phyloP scores from a whole-genome alignment of 2,797 vertebrate genomes.

The Xiphophorus birchmanni region DNA sequence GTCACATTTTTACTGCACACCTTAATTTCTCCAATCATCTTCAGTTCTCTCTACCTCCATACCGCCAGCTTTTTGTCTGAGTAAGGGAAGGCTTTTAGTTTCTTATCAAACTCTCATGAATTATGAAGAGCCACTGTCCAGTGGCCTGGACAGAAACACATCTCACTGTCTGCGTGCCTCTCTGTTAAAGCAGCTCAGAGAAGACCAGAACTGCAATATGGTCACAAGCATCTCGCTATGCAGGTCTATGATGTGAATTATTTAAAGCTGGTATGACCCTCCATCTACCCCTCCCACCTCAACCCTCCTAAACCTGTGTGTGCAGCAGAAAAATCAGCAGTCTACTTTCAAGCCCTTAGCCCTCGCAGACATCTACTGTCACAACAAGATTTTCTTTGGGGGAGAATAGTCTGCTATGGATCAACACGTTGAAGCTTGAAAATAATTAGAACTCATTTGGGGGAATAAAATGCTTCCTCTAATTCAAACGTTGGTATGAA shows the following conservation, averaged over 20 bases:
- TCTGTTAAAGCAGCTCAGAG: slow-evolving; percentile 38
- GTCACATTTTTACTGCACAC: slow-evolving; percentile 41
- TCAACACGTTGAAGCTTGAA: slow-evolving; percentile 28
- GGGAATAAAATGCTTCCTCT: background rate
- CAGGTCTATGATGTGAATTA: slow-evolving; percentile 53
- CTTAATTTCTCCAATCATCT: slow-evolving; percentile 36
- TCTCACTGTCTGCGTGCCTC: slow-evolving; percentile 51
- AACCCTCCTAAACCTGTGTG: slow-evolving; percentile 21
- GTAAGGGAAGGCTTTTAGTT: slow-evolving; percentile 70
- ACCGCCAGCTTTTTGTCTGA: slow-evolving; percentile 60
- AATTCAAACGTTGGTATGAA: background rate
- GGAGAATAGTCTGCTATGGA: slow-evolving; percentile 6
- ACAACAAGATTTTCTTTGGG: background rate
- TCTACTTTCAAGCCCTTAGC: slow-evolving; percentile 19
- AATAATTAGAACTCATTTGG: background rate
- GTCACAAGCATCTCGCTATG: slow-evolving; percentile 57
- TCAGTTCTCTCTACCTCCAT: slow-evolving; percentile 24
- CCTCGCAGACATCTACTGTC: slow-evolving; percentile 18
- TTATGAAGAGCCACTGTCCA: slow-evolving; percentile 67
- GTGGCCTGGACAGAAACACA: slow-evolving; percentile 52
- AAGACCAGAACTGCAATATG: slow-evolving; percentile 34
- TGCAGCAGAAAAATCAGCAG: slow-evolving; percentile 33
- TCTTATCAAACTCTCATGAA: slow-evolving; percentile 74
- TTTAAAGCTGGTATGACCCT: slow-evolving; percentile 54
- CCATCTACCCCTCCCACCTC: slow-evolving; percentile 1